Evolutionary conservation across 2,113 vertebrate genomes (phyloP).

Genomic region (Aleadryas rufinucha): DNA sequence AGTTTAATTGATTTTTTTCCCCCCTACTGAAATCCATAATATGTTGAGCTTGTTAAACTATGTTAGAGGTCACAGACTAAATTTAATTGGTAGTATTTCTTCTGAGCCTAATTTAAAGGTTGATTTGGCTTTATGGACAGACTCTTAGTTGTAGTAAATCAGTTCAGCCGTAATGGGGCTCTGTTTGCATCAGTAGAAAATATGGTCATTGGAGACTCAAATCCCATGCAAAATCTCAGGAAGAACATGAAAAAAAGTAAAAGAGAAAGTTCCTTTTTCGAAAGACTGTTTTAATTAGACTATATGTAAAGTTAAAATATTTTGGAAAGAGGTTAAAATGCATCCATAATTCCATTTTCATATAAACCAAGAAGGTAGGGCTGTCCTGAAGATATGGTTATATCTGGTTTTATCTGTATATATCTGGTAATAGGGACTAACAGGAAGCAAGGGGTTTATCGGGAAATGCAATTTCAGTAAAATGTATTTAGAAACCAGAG

Average conservation of each 20-base stretch:
- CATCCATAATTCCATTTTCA: background rate
- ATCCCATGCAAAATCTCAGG: background rate
- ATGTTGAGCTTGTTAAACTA: conserved; percentile 54
- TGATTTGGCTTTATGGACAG: conserved; percentile 55
- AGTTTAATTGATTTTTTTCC: conserved; percentile 53
- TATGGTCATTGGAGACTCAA: background rate
- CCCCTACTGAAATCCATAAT: conserved; percentile 30
- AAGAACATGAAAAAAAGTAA: background rate
- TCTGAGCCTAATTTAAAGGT: conserved; percentile 53
- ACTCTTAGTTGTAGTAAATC: conserved; percentile 37
- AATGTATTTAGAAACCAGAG: background rate
- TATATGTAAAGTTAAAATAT: background rate
- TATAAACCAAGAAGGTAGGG: background rate
- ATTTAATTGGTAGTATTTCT: conserved; percentile 61
- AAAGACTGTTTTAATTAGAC: background rate
- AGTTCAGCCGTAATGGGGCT: background rate
- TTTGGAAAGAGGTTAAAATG: background rate
- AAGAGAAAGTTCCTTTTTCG: background rate
- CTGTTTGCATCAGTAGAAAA: background rate
- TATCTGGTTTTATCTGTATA: background rate
- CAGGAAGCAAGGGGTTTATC: background rate
- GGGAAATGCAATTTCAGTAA: background rate
- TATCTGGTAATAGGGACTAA: background rate
- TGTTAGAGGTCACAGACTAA: conserved; percentile 56
- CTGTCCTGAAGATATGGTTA: background rate